Conservation (phyloP, 2,888 invertebrate genomes). For the Troilus luridus region DNA sequence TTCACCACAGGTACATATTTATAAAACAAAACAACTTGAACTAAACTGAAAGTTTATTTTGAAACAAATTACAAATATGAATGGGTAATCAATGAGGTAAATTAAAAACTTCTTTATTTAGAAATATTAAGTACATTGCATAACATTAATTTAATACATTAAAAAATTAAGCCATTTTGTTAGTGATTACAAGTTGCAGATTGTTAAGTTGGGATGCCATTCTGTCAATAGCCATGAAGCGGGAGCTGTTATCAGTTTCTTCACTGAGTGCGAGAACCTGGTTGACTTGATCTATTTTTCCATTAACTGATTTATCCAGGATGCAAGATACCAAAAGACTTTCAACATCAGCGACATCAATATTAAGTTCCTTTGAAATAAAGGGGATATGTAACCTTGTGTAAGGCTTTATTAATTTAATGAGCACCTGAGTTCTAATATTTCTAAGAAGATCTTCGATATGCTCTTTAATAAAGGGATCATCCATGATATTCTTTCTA, state of each 20-base stretch:
- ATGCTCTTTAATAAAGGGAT: slow-evolving; percentile 98
- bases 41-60: neutral
- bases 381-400: slow-evolving; percentile 98
- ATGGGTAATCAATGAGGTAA: neutral
- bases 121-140: slow-evolving; percentile 24
- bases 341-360: slow-evolving; percentile 95
- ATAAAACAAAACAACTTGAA: neutral
- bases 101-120: slow-evolving; percentile 27
- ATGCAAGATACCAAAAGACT: slow-evolving; percentile 97
- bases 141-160: slow-evolving; percentile 1
- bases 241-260: slow-evolving; percentile 84
- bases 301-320: slow-evolving; percentile 91
- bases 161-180: slow-evolving; percentile 68
- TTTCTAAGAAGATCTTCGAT: slow-evolving; percentile 90
- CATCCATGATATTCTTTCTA: slow-evolving; percentile 97
- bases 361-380: slow-evolving; percentile 94
- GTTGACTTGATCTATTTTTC: slow-evolving; percentile 87
- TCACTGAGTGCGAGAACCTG: slow-evolving; percentile 90
- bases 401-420: slow-evolving; percentile 97
- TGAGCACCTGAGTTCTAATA: slow-evolving; percentile 86
- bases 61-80: neutral
- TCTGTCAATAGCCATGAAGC: slow-evolving; percentile 94
- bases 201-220: slow-evolving; percentile 93
- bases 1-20: neutral
- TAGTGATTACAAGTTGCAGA: slow-evolving; percentile 90